A percentile compares a stretch with the other conserved stretches of the same genome.
phyloP scores from a whole-genome alignment of 1,140 invertebrate species.

The Drosophila cardini region DNA sequence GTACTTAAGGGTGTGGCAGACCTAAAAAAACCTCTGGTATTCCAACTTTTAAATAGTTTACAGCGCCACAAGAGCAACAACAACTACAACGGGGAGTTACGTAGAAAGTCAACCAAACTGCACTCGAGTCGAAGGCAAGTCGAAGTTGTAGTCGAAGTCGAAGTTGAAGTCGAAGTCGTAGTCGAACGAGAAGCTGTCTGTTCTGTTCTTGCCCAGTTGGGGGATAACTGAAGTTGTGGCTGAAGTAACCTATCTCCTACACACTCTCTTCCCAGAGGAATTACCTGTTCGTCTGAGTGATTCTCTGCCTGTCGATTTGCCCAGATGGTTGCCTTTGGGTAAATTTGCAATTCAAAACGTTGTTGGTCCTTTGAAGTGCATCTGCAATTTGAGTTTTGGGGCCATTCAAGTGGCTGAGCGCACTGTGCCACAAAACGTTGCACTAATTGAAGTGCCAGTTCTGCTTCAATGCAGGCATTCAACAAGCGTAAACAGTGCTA shows the following conservation, averaged over 20 bases:
- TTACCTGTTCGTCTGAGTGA: constrained; percentile 10
- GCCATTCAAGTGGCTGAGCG: constrained; percentile 39
- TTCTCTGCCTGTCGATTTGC: neutral
- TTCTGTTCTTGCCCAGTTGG: constrained; percentile 7
- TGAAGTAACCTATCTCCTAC: neutral
- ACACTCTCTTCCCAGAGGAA: neutral
- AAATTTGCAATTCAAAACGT: constrained; percentile 76
- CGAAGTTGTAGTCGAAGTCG: constrained; percentile 17
- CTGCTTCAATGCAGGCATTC: constrained; percentile 45
- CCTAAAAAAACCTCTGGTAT: constrained; percentile 7
- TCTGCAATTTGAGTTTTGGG: constrained; percentile 65
- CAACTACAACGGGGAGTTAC: neutral
- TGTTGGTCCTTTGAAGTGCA: constrained; percentile 58
- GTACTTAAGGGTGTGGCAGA: neutral
- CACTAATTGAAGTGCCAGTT: constrained; percentile 70
- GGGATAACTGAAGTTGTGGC: constrained; percentile 57
- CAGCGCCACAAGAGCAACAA: constrained; percentile 7
- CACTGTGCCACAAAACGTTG: constrained; percentile 57
- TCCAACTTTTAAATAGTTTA: constrained; percentile 46
- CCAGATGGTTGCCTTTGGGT: constrained; percentile 33
- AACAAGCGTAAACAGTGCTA: constrained; percentile 27
- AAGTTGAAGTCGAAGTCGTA: constrained; percentile 21
- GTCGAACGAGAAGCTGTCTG: constrained; percentile 23
- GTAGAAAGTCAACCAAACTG: constrained; percentile 25
- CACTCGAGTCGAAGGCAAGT: constrained; percentile 34